Evolutionary conservation across 2,888 invertebrate genomes (phyloP), one percentile per base, ranked within the genome.

Genomic region (Phalera bucephala): DNA sequence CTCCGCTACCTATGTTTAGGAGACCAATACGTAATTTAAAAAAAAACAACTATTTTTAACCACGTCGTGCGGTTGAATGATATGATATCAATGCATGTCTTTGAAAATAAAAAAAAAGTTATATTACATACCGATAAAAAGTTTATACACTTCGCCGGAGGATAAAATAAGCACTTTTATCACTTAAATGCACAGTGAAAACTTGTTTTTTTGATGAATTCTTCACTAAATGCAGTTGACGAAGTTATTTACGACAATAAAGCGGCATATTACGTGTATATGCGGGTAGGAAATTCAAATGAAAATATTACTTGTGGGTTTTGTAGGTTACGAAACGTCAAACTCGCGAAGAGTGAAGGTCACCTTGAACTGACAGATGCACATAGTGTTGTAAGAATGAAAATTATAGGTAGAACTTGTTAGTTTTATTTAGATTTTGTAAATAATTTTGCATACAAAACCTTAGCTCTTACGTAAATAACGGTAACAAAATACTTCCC

Each of bases 291-390:
- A 77, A 71, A 73, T 75, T 72, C 66, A 76, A 83, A 80, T 68
- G 61, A 73, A 73, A 80, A 77, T 80, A 80, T 45, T 70, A 72
- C 72, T 73, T 69, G 54, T 71, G 6, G 4, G 7, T 3, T 8
- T 25, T 12, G 25, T 27, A 77, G 77, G 53, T 59, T 58, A 79
- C 57, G 46, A 76, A 69, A 81, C 74, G 85, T 88, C 88, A 85
- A 86, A 81, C 67, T 55, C 36, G 64, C 52, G 60, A 47, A 32
- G 40, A 45, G 48, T 72, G 77, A 84, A 86, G 88, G 87, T 88
- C 86, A 88, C 88, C 88, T 88, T 88, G 74, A 80, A 66, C 31
- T 83, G 83, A 82, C 83, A 78, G 45, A n/a, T n/a, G n/a, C n/a
- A n/a, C 23, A 2, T 37, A 11, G 41, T 33, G 51, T 56, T 31